A percentile compares a stretch with the other conserved stretches of the same genome.
phyloP scores from a whole-genome alignment of 1,140 invertebrate genomes.

The Leptinotarsa undecemlineata region DNA sequence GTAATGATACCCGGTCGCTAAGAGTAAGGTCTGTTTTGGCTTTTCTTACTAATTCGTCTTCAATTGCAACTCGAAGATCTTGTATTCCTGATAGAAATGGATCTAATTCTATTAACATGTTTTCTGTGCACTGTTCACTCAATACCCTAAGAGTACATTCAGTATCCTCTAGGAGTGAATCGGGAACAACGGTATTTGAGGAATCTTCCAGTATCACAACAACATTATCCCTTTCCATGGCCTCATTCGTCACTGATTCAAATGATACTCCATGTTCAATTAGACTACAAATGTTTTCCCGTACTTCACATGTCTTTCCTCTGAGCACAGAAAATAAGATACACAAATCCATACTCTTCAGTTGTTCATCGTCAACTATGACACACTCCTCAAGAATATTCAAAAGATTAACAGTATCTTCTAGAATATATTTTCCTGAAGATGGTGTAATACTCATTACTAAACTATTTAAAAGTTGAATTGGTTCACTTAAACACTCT shows the following conservation, averaged over 20 bases:
- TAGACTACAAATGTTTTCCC: constrained; percentile 46
- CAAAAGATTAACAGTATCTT: constrained; percentile 52
- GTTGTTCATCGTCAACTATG: constrained; percentile 41
- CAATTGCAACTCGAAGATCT: constrained; percentile 36
- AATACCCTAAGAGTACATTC: constrained; percentile 30
- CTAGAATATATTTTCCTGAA: constrained; percentile 43
- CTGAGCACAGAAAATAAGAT: constrained; percentile 41
- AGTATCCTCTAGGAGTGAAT: constrained; percentile 42
- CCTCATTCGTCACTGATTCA: constrained; percentile 32
- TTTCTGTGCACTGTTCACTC: constrained; percentile 31
- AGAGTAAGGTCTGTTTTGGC: constrained; percentile 39
- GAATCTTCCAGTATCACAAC: constrained; percentile 47
- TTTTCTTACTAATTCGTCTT: constrained; percentile 38
- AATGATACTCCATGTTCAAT: constrained; percentile 33
- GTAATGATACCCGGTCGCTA: constrained; percentile 37
- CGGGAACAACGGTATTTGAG: constrained; percentile 38
- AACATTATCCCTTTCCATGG: constrained; percentile 30
- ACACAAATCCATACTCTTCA: constrained; percentile 40
- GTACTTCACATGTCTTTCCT: constrained; percentile 43
- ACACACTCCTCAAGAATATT: constrained; percentile 53
- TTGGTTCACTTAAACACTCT: constrained; percentile 48
- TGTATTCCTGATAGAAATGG: constrained; percentile 36
- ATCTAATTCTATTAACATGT: constrained; percentile 29
- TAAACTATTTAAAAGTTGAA: constrained; percentile 50
- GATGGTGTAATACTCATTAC: constrained; percentile 45